Base-by-base conservation (phyloP, 1,140 invertebrate species). In the Pygmarrhopalites habei region DNA sequence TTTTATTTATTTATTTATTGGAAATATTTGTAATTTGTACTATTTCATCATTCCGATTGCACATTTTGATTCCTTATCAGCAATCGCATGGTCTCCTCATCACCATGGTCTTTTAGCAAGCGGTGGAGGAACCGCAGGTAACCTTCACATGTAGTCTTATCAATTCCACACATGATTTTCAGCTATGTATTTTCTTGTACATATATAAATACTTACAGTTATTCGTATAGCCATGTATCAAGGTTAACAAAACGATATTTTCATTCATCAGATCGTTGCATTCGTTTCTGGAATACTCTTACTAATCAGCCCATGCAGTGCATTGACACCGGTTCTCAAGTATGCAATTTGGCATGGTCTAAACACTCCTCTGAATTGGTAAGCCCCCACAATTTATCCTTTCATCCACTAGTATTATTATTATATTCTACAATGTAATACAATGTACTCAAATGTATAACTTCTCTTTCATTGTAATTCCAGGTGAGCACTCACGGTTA, bases 21-120 rank as follows among this genome's bases (percentile, higher is more conserved):
- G 14, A 12, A 53, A 28, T 29, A 29, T 53, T 7, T 12, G 23
- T 53, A 12, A 7, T 23, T 17, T n/a, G n/a, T n/a, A n/a, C n/a
- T n/a, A n/a, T n/a, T n/a, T n/a, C n/a, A 28, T 17, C 12, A 25
- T 23, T 25, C 23, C 15, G 28, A 30, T 49, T 28, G 29, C 44
- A 55, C 35, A 10, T 60, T 49, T 21, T n/a, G n/a, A n/a, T n/a
- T n/a, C 17, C 41, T 51, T 41, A 26, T 32, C 58, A 75, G 97
- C 97, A 0, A 98, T 99, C 71, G 95, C 97, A 2, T 99, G 97
- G 97, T 98, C 95, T 3, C 95, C 95, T 0, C 96, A 99, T 79
- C 95, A 99, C 77, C 96, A 98, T 77, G 96, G 97, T 0, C 78
- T 99, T 39, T 78, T 99, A 47, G 96, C 97, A 1, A 95, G 90